Evolutionary conservation across 2,888 invertebrate species (phyloP), one percentile per base, ranked within the genome.

Genomic region (Tetanocera ferruginea): DNA sequence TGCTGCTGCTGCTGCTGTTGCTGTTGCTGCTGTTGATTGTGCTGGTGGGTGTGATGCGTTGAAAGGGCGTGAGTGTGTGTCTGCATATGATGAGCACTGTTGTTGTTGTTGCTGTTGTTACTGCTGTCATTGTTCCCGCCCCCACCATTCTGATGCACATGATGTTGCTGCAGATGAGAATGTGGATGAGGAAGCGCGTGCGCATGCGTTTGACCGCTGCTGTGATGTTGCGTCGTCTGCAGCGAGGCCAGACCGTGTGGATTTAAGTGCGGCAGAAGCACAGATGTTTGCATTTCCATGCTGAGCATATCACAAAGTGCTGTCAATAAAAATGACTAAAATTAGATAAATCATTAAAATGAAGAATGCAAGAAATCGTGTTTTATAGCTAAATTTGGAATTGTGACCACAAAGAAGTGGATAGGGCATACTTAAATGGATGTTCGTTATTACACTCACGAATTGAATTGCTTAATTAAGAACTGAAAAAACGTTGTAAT

Each of bases 251-350:
- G 52, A 9, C 66, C 66, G 19, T 62, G 73, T 23, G 73, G 52
- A 49, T 28, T 73, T 49, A 73, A 37, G 66, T 74, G 64, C 34
- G 66, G 28, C 52, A 64, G 57, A 19, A 66, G 74, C 52, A 34
- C 74, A 77, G 80, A 69, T 73, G 77, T 77, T 74, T 79, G 80
- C 80, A 81, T 81, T 78, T 79, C 78, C 80, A 81, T 81, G 78
- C 78, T 81, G 79, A 81, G 79, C 80, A 81, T 81, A 81, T 78
- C 78, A 71, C 34, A 23, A 37, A 60, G 49, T 8, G 28, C 73
- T 73, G 60, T 25, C 14, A 28, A 73, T 14, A 62, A 8, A 60
- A 73, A 60, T 31, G 31, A 52, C 19, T 0, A 14, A 43, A 55
- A 0, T 23, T 19, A 19, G 11, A 23, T 2, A 6, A 55, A 6